These are phyloP conservation scores for Masticophis lateralis DNA, from an alignment of 2,797 vertebrate species.

Conservation along the genomic window DNA sequence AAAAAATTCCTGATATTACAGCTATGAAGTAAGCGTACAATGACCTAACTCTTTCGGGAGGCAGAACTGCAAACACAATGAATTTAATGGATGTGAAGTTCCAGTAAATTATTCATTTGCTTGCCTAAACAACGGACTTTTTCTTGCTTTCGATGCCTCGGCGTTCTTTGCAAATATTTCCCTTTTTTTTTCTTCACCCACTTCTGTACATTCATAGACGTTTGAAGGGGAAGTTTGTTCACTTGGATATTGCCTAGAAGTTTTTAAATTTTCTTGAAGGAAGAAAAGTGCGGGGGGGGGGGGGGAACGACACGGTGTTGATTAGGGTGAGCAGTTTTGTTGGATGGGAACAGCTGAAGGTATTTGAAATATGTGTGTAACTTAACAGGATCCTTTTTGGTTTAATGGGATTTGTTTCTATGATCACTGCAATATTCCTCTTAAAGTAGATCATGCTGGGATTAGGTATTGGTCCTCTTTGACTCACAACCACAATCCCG, in stretches of 20 bases:
- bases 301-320: no score
- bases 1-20: not conserved
- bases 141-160: conserved; percentile 47
- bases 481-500: no score
- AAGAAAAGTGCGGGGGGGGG: not conserved
- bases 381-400: not conserved
- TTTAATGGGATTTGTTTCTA: not conserved
- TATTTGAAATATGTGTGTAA: not conserved
- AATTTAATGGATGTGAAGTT: conserved; percentile 52
- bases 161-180: conserved; percentile 36
- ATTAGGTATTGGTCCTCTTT: not conserved
- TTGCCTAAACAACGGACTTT: conserved; percentile 46
- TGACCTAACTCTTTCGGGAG: not conserved
- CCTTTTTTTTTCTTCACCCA: conserved; percentile 49
- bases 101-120: conserved; percentile 50
- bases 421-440: not conserved
- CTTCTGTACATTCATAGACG: conserved; percentile 47
- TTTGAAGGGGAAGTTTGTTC: conserved; percentile 10
- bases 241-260: conserved; percentile 18
- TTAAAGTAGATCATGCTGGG: not conserved
- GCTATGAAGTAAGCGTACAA: conserved; percentile 38
- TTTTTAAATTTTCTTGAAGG: conserved; percentile 18
- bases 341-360: not conserved
- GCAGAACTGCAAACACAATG: not conserved
- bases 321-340: not conserved